Base-by-base conservation (phyloP, 1,140 invertebrate species). In the Plectrocnemia conspersa region DNA sequence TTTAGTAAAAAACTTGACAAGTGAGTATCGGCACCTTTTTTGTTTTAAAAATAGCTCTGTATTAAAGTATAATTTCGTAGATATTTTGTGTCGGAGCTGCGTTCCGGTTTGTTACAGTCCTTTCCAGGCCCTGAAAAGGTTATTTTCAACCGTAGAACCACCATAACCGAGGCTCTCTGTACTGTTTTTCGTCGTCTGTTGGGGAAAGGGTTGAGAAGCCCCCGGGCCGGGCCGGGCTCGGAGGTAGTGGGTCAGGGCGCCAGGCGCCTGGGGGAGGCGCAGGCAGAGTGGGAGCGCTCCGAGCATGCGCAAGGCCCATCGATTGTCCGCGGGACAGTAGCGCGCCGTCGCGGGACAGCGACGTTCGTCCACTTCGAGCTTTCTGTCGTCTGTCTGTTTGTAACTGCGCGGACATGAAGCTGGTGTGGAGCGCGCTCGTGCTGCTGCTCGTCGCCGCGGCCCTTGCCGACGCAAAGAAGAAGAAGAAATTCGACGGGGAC, bases 401-500 rank as follows among this genome's bases (percentile, higher is more conserved):
- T 13, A 45, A 47, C 10, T 45, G 24, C 22, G 11, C 25, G 22
- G 56, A 47, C 29, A 73, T 73, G 71, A 67, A 65, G 63, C 64
- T 71, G 55, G 62, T 74, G 62, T 71, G 75, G 66, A 62, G 76
- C 64, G 64, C 75, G 29, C 55, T 74, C 21, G 62, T 72, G 45
- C 57, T 73, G 52, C 63, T 65, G 55, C 58, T 74, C 24, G 53
- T 77, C 23, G 64, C 73, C 47, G 63, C 68, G 11, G 64, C 65
- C 35, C 63, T 66, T 25, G 64, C 61, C 41, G 77, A 79, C 45
- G 76, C 72, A 54, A 79, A 71, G 63, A 76, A 69, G 61, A 81
- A 82, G 66, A 70, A 77, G 61, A 84, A 82, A 66, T 82, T 83
- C 66, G 82, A 84, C 55, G 81, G 80, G 7, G 82, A 84, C 61